These are phyloP conservation scores for Coleophora deauratella DNA, from an alignment of 2,888 invertebrate genomes.

Conservation along the genomic window DNA sequence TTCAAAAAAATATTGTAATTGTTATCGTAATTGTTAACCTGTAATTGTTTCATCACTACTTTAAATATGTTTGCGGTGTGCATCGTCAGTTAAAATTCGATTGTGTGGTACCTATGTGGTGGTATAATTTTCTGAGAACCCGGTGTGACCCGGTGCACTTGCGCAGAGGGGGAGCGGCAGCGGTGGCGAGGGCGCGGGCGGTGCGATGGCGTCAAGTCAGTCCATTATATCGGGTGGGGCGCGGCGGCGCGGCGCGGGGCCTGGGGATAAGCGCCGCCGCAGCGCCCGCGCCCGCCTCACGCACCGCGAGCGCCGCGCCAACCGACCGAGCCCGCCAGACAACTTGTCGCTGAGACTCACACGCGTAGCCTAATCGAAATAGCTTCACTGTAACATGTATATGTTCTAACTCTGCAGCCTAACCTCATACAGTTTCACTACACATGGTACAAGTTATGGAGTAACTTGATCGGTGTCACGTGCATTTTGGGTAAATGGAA, in stretches of 20 bases:
- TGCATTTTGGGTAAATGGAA: too few species aligned
- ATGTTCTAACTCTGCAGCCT: too few species aligned
- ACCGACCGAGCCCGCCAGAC: constrained; percentile 57
- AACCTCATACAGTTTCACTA: too few species aligned
- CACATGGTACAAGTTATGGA: too few species aligned
- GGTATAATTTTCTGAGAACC: constrained; percentile 62
- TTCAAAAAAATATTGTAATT: too few species aligned
- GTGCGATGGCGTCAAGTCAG: constrained; percentile 36
- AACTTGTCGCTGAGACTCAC: constrained; percentile 63
- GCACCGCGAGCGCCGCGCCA: too few species aligned
- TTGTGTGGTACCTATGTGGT: constrained; percentile 28
- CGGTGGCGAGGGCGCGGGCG: constrained; percentile 21
- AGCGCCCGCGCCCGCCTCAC: constrained; percentile 21
- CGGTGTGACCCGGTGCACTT: constrained; percentile 32
- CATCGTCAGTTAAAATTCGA: too few species aligned
- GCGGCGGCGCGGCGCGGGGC: constrained; percentile 10
- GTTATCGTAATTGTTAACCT: too few species aligned
- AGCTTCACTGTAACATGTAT: too few species aligned
- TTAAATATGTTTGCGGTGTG: too few species aligned
- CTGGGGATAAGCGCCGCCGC: constrained; percentile 23
- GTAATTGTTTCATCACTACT: too few species aligned
- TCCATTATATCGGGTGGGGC: constrained; percentile 29
- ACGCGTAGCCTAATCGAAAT: constrained; percentile 16
- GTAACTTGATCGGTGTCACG: too few species aligned
- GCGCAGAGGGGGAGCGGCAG: constrained; percentile 43